These are phyloP conservation scores for Butastur rufipennis DNA, from an alignment of 2,113 vertebrate genomes.

Conservation along the genomic window DNA sequence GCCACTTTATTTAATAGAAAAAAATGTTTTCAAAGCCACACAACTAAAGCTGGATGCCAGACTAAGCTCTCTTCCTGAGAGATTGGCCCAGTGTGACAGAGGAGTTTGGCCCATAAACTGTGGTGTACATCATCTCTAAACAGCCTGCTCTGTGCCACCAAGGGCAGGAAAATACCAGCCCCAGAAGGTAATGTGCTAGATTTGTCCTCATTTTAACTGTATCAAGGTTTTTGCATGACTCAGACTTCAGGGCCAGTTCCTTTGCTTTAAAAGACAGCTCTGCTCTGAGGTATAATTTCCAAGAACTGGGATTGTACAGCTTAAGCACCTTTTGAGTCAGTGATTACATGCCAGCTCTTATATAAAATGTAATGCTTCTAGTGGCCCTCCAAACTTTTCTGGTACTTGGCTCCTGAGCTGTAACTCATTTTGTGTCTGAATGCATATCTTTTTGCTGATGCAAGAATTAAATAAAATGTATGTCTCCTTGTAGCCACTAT, in stretches of 20 bases:
- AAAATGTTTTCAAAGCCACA: neutral
- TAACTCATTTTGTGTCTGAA: neutral
- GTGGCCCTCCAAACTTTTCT: neutral
- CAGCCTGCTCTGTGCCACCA: neutral
- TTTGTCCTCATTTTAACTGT: neutral
- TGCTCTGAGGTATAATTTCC: neutral
- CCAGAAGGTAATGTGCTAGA: neutral
- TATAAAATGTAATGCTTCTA: neutral
- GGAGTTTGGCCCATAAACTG: neutral
- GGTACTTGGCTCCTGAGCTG: neutral
- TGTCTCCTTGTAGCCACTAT: neutral
- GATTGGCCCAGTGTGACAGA: neutral
- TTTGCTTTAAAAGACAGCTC: constrained; percentile 4
- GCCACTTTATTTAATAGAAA: neutral
- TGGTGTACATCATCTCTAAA: neutral
- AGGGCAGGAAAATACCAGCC: neutral
- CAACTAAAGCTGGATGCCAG: neutral
- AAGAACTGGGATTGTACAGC: neutral
- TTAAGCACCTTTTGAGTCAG: neutral
- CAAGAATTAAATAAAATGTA: neutral
- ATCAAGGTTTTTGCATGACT: neutral
- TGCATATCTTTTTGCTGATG: neutral
- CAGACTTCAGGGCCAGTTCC: neutral
- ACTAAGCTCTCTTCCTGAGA: neutral
- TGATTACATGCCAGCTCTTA: neutral